A percentile compares a stretch with the other conserved stretches of the same genome.
Evolutionary conservation across 2,888 invertebrate genomes (phyloP).

Genomic region (Ophioninae sp.): DNA sequence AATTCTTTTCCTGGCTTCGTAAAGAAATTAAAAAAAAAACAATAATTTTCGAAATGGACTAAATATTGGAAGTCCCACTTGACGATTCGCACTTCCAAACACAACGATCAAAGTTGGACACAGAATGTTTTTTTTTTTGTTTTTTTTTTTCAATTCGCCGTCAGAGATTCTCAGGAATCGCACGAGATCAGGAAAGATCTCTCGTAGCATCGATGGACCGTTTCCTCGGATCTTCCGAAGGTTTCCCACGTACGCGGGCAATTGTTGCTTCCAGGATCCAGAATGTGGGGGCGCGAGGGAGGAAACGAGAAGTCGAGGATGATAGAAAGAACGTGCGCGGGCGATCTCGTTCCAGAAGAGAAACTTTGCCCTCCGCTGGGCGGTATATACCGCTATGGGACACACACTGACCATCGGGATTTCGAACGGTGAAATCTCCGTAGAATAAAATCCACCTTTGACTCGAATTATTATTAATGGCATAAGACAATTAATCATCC

Average conservation of each 20-base stretch:
- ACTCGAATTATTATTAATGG: slow-evolving; percentile 16
- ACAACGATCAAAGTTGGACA: too few relatives aligned
- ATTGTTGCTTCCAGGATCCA: slow-evolving; percentile 15
- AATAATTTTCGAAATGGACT: background rate
- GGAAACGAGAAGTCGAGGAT: background rate
- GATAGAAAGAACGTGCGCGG: slow-evolving; percentile 5
- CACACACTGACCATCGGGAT: slow-evolving; percentile 35
- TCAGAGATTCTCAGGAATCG: background rate
- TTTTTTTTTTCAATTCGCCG: background rate
- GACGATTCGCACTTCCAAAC: too few relatives aligned
- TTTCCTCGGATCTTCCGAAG: slow-evolving; percentile 42
- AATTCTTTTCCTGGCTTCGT: background rate
- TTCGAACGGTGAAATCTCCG: slow-evolving; percentile 46
- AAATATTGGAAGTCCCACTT: background rate
- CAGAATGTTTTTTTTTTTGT: too few relatives aligned
- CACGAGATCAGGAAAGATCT: slow-evolving; percentile 24
- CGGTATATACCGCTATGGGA: slow-evolving; percentile 22
- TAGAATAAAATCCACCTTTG: slow-evolving; percentile 10
- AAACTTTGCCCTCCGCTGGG: slow-evolving; percentile 45
- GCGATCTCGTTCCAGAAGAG: slow-evolving; percentile 47
- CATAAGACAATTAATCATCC: background rate
- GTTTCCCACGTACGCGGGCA: slow-evolving; percentile 59
- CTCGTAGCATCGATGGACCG: slow-evolving; percentile 38
- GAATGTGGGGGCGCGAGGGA: too few relatives aligned
- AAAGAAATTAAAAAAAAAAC: background rate